A percentile compares a stretch with the other conserved stretches of the same genome.
Evolutionary conservation across 2,113 vertebrate genomes (phyloP).

Genomic region (Lichenostomus cassidix): DNA sequence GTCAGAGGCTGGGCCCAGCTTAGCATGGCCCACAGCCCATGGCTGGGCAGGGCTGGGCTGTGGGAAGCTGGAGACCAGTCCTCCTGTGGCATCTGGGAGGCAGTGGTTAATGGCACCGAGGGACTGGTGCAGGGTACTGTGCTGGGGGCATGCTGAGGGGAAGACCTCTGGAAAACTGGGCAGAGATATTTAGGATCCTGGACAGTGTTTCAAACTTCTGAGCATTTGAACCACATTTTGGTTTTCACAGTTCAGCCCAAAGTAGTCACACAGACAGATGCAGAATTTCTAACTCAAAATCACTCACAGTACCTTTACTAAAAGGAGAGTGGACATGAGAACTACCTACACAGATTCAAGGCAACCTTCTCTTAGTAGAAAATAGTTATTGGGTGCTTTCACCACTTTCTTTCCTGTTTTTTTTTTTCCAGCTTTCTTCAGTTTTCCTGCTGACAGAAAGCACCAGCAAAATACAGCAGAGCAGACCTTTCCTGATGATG

Average conservation of each 20-base stretch:
- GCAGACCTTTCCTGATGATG: neutral
- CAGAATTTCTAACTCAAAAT: neutral
- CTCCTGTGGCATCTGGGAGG: fast-evolving
- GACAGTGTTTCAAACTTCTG: neutral
- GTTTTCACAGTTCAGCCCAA: neutral
- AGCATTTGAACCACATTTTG: neutral
- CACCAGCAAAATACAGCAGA: neutral
- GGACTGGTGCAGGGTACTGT: neutral
- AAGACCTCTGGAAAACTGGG: neutral
- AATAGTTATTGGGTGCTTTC: neutral
- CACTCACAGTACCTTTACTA: neutral
- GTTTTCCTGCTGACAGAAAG: neutral
- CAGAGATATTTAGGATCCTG: too few relatives aligned
- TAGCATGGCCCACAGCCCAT: neutral
- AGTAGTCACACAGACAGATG: neutral
- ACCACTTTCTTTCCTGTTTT: neutral
- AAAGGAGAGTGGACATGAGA: neutral
- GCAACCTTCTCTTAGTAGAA: neutral
- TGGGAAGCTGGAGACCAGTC: neutral
- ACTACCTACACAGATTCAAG: neutral
- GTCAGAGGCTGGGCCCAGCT: neutral
- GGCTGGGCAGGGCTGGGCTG: fast-evolving
- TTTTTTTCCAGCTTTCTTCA: neutral
- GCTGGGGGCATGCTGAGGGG: neutral
- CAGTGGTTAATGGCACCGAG: fast-evolving